Evolutionary conservation across 2,797 vertebrate species (phyloP), one percentile per base, ranked within the genome.

Genomic region (Rousettus madagascariensis): DNA sequence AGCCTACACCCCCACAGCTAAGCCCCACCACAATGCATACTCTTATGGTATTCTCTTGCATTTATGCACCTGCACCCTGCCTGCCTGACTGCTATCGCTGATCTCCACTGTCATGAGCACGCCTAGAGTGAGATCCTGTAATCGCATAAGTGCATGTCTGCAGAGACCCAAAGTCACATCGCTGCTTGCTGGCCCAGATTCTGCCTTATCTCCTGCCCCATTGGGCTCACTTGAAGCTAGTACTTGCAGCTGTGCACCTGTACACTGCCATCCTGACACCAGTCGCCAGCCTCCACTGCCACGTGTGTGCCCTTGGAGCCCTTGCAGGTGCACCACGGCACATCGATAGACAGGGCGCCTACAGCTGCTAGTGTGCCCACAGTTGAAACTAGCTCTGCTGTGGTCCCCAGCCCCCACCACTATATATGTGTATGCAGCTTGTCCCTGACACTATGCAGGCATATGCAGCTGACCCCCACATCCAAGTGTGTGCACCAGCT

Each of bases 121-220:
- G 1, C 26, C 43, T 9, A 1, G 6, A 17, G n/a, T n/a, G 11
- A n/a, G 53, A 63, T 13, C 11, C 41, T 38, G 8, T 0, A 30
- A 2, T 53, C 55, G 17, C 28, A 36, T 30, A 28, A 2, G 15
- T 46, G 41, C 41, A 72, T 11, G 78, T 38, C 3, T 49, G 49
- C 49, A 49, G 11, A 46, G 41, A 24, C 57, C 78, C 78, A 63
- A 63, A 7, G 57, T 49, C 33, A 84, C 46, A 30, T 51, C 38
- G 19, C 10, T 53, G 49, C 49, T 84, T 22, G 49, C n/a, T 36
- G 41, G 16, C 41, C 55, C n/a, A 43, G 41, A 49, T 20, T 53
- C 36, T 71, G 28, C 26, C 66, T 36, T n/a, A 19, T 38, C 17
- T 13, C 51, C 26, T 20, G 19, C 83, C 5, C 19, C 36, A 10